Evolutionary conservation across 2,797 vertebrate genomes (phyloP).

Genomic region (Cyclura pinguis): DNA sequence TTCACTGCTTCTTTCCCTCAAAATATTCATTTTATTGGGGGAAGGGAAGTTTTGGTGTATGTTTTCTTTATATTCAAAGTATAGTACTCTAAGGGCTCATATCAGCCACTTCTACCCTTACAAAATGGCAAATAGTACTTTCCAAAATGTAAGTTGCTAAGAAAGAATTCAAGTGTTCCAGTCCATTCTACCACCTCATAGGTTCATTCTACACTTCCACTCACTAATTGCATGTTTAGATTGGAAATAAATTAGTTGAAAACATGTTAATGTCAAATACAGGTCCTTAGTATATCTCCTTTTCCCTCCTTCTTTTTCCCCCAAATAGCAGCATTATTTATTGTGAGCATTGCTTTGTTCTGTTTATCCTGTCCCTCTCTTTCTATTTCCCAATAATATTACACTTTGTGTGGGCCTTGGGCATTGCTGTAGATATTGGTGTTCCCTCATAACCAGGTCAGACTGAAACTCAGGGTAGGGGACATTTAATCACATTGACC

Average conservation of each 20-base stretch:
- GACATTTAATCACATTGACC: slow-evolving; percentile 86
- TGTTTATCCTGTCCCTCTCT: slow-evolving; percentile 51
- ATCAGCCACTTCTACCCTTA: not conserved
- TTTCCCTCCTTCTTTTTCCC: not conserved
- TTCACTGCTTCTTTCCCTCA: not conserved
- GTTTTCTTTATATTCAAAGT: not conserved
- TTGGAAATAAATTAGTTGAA: slow-evolving; percentile 25
- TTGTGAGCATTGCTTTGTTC: slow-evolving; percentile 56
- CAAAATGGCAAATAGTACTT: not conserved
- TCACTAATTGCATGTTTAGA: not conserved
- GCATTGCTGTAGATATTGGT: slow-evolving; percentile 70
- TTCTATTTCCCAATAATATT: slow-evolving; percentile 69
- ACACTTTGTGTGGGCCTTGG: slow-evolving; percentile 59
- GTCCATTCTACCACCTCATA: not conserved
- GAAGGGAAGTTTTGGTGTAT: not conserved
- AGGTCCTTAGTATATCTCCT: slow-evolving; percentile 26
- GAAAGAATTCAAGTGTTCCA: not conserved
- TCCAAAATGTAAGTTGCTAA: not conserved
- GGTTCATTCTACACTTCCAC: not conserved
- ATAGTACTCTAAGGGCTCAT: not conserved
- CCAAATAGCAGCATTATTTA: slow-evolving; percentile 44
- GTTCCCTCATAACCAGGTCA: slow-evolving; percentile 77
- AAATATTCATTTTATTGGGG: too few species aligned
- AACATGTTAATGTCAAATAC: not conserved
- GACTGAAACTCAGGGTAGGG: slow-evolving; percentile 82